phyloP scores from a whole-genome alignment of 2,113 vertebrate species.

The Peucedramus taeniatus region DNA sequence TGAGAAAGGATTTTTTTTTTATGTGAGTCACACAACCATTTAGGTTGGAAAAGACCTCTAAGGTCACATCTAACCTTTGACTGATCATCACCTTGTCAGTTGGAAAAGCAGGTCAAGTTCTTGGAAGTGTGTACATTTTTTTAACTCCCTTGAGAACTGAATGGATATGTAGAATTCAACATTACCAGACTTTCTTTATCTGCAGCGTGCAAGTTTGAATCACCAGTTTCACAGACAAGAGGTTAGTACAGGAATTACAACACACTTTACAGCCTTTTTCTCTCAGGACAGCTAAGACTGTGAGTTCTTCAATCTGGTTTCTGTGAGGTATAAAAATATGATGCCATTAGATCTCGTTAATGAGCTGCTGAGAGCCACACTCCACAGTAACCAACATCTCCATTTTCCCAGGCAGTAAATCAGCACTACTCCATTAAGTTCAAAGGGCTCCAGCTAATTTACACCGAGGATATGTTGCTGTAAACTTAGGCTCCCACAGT shows the following conservation, averaged over 20 bases:
- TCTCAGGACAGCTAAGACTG: background rate
- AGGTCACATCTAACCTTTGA: background rate
- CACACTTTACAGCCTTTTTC: background rate
- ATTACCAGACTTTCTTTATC: background rate
- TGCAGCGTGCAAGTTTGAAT: background rate
- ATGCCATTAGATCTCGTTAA: conserved; percentile 8
- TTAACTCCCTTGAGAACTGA: background rate
- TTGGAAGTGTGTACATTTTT: background rate
- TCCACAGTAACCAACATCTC: background rate
- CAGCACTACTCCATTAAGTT: background rate
- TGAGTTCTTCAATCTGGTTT: background rate
- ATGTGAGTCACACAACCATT: background rate
- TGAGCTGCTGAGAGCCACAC: background rate
- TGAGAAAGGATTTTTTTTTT: background rate
- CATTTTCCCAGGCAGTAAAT: background rate
- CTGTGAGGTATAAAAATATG: background rate
- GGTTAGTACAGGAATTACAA: background rate
- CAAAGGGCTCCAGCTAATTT: background rate
- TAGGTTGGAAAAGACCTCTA: background rate
- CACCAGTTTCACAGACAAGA: background rate
- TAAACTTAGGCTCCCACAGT: background rate
- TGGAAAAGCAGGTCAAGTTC: background rate
- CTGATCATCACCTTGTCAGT: background rate
- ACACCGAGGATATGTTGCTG: background rate
- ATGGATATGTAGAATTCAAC: background rate